These are phyloP conservation scores for Drosophila repletoides DNA, from an alignment of 1,140 invertebrate species.

Conservation along the genomic window DNA sequence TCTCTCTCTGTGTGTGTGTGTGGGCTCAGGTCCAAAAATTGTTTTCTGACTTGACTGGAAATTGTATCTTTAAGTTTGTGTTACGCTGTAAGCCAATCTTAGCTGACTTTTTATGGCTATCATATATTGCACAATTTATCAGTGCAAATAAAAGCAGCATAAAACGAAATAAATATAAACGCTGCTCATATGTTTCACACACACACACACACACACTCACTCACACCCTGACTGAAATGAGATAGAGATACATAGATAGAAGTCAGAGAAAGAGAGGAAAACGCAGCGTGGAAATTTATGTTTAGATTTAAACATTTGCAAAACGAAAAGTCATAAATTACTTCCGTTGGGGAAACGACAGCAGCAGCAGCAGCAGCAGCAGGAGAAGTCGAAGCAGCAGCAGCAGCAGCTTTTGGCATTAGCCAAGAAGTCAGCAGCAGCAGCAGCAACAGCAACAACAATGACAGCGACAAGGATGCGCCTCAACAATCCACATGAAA, in stretches of 20 bases:
- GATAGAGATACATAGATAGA: conserved; percentile 31
- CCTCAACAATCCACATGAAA: conserved; percentile 75
- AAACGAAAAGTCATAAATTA: conserved; percentile 81
- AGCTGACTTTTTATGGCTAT: conserved; percentile 60
- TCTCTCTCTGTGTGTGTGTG: conserved; percentile 14
- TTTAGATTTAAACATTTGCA: conserved; percentile 80
- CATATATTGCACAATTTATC: conserved; percentile 78
- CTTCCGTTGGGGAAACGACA: conserved; percentile 71
- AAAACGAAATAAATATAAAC: conserved; percentile 72
- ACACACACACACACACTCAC: conserved; percentile 16
- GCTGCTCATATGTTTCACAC: conserved; percentile 67
- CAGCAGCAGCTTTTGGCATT: conserved; percentile 45
- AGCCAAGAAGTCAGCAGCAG: conserved; percentile 40
- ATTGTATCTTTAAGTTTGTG: conserved; percentile 49
- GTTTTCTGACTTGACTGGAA: conserved; percentile 44
- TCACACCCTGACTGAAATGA: conserved; percentile 18
- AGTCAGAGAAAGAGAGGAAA: conserved; percentile 17
- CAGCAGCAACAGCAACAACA: conserved; percentile 30
- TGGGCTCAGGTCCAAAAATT: conserved; percentile 51
- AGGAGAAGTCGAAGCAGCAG: conserved; percentile 3
- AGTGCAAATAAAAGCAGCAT: conserved; percentile 68
- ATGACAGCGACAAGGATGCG: conserved; percentile 61
- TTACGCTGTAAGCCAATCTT: conserved; percentile 61
- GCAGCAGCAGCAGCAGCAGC: conserved; percentile 24
- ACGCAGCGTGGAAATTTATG: conserved; percentile 61